A percentile compares a stretch with the other conserved stretches of the same genome.
These are phyloP conservation scores for Meteorus cinctellus DNA, from an alignment of 2,888 invertebrate genomes.

Conservation along the genomic window DNA sequence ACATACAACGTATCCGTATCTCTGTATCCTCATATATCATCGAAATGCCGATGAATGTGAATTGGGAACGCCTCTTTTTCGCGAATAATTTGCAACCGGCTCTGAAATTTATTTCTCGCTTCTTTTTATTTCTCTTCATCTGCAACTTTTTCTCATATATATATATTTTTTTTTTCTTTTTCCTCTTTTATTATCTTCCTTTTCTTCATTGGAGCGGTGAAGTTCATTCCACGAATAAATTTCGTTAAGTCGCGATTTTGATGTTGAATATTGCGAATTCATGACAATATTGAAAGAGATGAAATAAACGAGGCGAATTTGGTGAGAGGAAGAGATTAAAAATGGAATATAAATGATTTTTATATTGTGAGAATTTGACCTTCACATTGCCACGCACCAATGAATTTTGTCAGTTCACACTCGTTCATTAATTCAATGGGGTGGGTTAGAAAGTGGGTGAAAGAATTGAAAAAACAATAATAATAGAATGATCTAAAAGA, in stretches of 20 bases:
- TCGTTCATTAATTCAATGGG: not conserved
- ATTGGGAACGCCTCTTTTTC: conserved; percentile 20
- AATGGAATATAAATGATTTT: too few species aligned
- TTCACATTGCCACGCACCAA: too few species aligned
- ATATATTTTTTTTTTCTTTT: not conserved
- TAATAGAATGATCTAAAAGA: not conserved
- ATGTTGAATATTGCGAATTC: not conserved
- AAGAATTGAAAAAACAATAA: not conserved
- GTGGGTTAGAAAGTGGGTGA: not conserved
- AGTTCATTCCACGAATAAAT: not conserved
- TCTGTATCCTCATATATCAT: conserved; percentile 18
- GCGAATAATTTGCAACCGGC: conserved; percentile 7
- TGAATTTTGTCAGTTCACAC: not conserved
- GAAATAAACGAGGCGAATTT: too few species aligned
- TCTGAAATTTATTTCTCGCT: not conserved
- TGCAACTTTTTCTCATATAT: not conserved
- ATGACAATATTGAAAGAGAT: not conserved
- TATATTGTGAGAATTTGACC: too few species aligned
- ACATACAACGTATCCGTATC: not conserved
- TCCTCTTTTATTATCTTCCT: too few species aligned
- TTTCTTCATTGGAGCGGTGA: too few species aligned
- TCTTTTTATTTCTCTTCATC: not conserved
- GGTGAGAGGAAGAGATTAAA: too few species aligned
- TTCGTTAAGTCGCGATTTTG: not conserved
- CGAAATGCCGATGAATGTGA: conserved; percentile 1